A percentile compares a stretch with the other conserved stretches of the same genome.
phyloP scores from a whole-genome alignment of 2,888 invertebrate species.

The Clostera curtula region DNA sequence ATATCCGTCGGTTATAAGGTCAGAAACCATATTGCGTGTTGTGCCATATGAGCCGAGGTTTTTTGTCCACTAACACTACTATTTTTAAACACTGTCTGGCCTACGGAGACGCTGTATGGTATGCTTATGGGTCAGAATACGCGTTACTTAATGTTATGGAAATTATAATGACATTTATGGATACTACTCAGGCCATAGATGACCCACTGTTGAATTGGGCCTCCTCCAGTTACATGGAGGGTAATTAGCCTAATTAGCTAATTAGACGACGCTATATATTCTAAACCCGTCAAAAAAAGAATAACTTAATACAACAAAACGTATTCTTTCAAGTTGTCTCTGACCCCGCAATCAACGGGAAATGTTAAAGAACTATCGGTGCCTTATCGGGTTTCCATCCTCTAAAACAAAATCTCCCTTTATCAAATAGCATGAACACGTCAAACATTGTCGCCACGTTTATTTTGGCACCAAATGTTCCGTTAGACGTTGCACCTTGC shows the following conservation, averaged over 20 bases:
- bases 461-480: slow-evolving; percentile 58
- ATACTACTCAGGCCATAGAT: too few species aligned
- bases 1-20: slow-evolving; percentile 66
- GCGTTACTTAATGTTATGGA: slow-evolving; percentile 5
- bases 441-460: slow-evolving; percentile 52
- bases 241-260: too few species aligned
- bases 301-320: too few species aligned
- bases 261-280: too few species aligned
- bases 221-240: too few species aligned
- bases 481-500: slow-evolving; percentile 70
- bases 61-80: slow-evolving; percentile 59
- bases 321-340: too few species aligned
- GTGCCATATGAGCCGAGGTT: slow-evolving; percentile 59
- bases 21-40: slow-evolving; percentile 70
- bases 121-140: slow-evolving; percentile 15
- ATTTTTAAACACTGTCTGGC: slow-evolving; percentile 59
- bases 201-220: too few species aligned
- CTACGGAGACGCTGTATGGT: slow-evolving; percentile 22
- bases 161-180: slow-evolving; percentile 4
- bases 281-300: too few species aligned
- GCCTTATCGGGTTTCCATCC: slow-evolving; percentile 19
- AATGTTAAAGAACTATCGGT: slow-evolving; percentile 4
- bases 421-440: slow-evolving; percentile 46
- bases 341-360: too few species aligned
- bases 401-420: slow-evolving; percentile 52